A percentile compares a stretch with the other conserved stretches of the same genome.
These are phyloP conservation scores for Morone chrysops DNA, from an alignment of 2,113 vertebrate species.

Conservation along the genomic window DNA sequence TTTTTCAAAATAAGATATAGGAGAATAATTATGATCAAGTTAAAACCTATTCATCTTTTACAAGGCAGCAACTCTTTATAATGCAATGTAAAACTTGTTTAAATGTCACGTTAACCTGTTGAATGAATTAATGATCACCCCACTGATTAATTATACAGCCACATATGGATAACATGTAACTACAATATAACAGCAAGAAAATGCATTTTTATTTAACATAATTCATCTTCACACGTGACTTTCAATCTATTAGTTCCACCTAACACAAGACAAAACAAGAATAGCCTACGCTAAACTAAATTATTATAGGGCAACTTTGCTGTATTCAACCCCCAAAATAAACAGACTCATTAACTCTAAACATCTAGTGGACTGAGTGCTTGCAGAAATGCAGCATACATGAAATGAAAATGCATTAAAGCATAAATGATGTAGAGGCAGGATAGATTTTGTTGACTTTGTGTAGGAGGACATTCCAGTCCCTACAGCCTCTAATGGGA, in stretches of 20 bases:
- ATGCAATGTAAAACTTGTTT: background rate
- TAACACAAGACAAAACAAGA: background rate
- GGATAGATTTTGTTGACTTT: background rate
- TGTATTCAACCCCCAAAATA: background rate
- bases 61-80: background rate
- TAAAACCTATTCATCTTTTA: background rate
- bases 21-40: background rate
- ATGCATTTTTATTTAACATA: background rate
- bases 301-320: background rate
- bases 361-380: conserved; percentile 12
- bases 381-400: conserved; percentile 10
- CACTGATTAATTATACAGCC: no score
- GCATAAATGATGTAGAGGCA: conserved; percentile 3
- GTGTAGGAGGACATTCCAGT: background rate
- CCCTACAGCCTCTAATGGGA: conserved; percentile 8
- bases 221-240: background rate
- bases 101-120: background rate
- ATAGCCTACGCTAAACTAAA: background rate
- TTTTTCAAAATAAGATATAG: background rate
- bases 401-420: conserved; percentile 9
- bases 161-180: no score
- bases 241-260: background rate
- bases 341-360: background rate
- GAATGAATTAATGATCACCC: background rate
- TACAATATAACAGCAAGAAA: no score